Conservation (phyloP, 2,888 invertebrate genomes). For the Minunthozetes semirufus region DNA sequence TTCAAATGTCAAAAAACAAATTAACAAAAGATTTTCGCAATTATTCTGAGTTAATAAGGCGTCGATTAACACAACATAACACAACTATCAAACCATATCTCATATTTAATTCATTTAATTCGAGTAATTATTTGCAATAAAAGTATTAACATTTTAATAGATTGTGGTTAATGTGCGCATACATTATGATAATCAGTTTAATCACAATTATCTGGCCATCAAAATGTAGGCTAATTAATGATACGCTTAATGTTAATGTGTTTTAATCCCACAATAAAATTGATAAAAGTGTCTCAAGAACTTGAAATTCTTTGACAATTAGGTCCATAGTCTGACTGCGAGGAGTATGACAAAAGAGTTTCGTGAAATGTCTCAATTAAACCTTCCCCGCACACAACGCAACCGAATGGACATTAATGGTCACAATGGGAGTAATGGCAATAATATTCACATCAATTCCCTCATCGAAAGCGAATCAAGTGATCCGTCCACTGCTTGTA, state of each 20-base stretch:
- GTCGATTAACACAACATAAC: no score
- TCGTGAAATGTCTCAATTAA: conserved; percentile 53
- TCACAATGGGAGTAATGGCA: conserved; percentile 7
- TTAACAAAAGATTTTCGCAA: no score
- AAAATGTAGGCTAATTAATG: no score
- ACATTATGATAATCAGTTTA: background rate
- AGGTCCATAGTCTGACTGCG: conserved; percentile 69
- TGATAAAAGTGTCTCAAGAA: background rate
- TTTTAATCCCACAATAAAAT: no score
- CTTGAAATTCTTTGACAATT: conserved; percentile 40
- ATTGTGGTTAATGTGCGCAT: background rate
- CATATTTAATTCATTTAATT: no score
- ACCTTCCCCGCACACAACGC: conserved; percentile 42
- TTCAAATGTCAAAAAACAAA: no score
- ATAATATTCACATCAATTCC: no score
- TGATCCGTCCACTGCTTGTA: conserved; percentile 6
- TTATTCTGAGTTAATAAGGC: no score
- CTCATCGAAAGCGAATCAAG: conserved; percentile 16
- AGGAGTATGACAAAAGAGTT: conserved; percentile 69
- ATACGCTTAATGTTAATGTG: background rate
- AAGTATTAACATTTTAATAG: no score
- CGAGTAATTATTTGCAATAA: no score
- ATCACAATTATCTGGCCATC: no score
- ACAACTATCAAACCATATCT: no score
- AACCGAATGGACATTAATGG: conserved; percentile 42